Percentiles rank a stretch among this genome's conserved stretches.
Conservation (phyloP, 2,888 invertebrate species). For the Vanessa cardui region DNA sequence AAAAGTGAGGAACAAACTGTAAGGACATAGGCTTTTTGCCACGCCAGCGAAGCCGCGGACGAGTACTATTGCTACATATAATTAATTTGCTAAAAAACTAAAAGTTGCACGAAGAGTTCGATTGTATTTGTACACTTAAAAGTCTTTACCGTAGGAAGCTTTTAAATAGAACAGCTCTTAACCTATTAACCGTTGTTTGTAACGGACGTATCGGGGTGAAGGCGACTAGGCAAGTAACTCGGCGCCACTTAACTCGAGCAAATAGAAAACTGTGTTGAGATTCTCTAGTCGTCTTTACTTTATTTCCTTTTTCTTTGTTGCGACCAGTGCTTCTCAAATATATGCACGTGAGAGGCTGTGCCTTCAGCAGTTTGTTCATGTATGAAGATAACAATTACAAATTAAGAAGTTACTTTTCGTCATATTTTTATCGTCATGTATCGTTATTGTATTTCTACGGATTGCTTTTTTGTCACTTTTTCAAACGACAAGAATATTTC, state of each 20-base stretch:
- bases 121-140: slow-evolving; percentile 1
- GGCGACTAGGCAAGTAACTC: slow-evolving; percentile 16
- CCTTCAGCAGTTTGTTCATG: too few species aligned
- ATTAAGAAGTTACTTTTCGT: too few species aligned
- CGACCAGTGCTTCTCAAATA: slow-evolving; percentile 4
- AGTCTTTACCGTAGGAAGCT: slow-evolving; percentile 3
- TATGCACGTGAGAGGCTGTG: not conserved
- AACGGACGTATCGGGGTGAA: slow-evolving; percentile 33
- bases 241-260: slow-evolving; percentile 10
- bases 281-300: slow-evolving; percentile 1
- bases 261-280: slow-evolving; percentile 10
- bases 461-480: too few species aligned
- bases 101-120: not conserved
- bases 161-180: slow-evolving; percentile 27
- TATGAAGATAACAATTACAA: too few species aligned
- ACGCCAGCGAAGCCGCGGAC: too few species aligned
- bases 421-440: too few species aligned
- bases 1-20: too few species aligned
- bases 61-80: too few species aligned
- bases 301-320: slow-evolving; percentile 16
- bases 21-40: too few species aligned
- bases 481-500: too few species aligned
- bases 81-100: not conserved
- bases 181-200: slow-evolving; percentile 31
- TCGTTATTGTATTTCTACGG: too few species aligned